A percentile compares a stretch with the other conserved stretches of the same genome.
Conservation (phyloP, 2,888 invertebrate genomes). For the Xylocampa areola region DNA sequence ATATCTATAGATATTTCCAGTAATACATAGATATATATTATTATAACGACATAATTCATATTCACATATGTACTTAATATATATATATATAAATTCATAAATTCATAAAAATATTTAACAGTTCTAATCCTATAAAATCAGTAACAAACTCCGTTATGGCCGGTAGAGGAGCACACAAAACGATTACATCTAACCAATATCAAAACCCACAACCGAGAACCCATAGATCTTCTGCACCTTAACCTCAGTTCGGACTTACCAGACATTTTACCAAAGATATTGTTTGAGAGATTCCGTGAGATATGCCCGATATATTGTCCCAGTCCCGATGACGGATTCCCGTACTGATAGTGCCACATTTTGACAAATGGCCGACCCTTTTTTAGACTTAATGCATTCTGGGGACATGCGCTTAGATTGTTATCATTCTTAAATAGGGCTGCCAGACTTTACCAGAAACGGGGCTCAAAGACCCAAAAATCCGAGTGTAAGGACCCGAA, state of each 20-base stretch:
- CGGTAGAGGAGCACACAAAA: background rate
- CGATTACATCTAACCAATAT: slow-evolving; percentile 6
- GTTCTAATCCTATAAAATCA: slow-evolving; percentile 7
- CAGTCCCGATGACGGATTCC: slow-evolving; percentile 84
- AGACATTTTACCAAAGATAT: slow-evolving; percentile 59
- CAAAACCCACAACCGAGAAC: background rate
- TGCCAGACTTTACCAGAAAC: slow-evolving; percentile 21
- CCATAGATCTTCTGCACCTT: slow-evolving; percentile 13
- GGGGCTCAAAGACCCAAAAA: slow-evolving; percentile 18
- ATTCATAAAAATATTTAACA: too few species aligned
- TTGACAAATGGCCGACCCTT: slow-evolving; percentile 87
- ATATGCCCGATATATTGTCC: slow-evolving; percentile 83
- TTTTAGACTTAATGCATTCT: slow-evolving; percentile 77
- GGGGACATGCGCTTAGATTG: slow-evolving; percentile 78
- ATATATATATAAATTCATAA: too few species aligned
- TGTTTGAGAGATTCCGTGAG: slow-evolving; percentile 76
- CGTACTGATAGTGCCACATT: slow-evolving; percentile 82
- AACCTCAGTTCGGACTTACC: slow-evolving; percentile 45
- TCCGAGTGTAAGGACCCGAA: slow-evolving; percentile 2
- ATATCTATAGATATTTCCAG: too few species aligned
- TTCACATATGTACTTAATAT: too few species aligned
- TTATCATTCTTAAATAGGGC: slow-evolving; percentile 62
- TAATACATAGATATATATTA: too few species aligned
- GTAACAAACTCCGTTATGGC: slow-evolving; percentile 8
- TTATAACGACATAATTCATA: too few species aligned